Evolutionary conservation across 2,888 invertebrate genomes (phyloP), one percentile per base, ranked within the genome.

Genomic region (Phyllotreta cruciferae): DNA sequence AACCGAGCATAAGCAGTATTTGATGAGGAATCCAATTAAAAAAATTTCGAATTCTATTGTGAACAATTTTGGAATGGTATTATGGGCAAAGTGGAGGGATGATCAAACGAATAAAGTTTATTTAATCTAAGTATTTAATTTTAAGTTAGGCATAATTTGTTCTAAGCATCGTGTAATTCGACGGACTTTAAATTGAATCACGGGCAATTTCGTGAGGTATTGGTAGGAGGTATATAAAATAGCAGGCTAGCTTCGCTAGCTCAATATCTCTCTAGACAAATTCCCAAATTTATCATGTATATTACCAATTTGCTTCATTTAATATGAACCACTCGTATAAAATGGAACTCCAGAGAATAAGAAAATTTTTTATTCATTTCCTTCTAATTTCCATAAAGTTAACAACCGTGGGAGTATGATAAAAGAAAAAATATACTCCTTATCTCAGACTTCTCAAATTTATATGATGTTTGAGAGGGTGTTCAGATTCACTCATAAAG

Each of bases 1-100:
- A 45, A 24, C 35, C 14, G 14, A 56, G 45, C 45, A 45, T 47
- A 45, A 45, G 37, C 37, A 37, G 11, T 47, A 35, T 56, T 45
- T 56, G 47, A 56, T 38, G 47, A 56, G 37, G n/a, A 34, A 38
- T 14, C 34, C 47, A 56, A 56, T 56, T 47, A 56, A 38, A 56
- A 24, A 24, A 47, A 56, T 24, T 38, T 47, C 56, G 9, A 10
- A 56, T 39, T 36, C 14, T 24, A 38, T 37, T 56, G 34, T 47
- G n/a, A 39, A 47, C 42, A 37, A 24, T 54, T 54, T 14, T 14
- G 13, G 13, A 37, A 36, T 45, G 36, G 37, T 37, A 45, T 42
- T 8, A 8, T 6, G 34, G 13, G 4, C 24, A 34, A 44, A 44
- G 9, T 13, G 14, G 47, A 3, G 14, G 44, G 10, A 44, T 44